Conservation (phyloP, 2,888 invertebrate genomes). For the Luperina testacea region DNA sequence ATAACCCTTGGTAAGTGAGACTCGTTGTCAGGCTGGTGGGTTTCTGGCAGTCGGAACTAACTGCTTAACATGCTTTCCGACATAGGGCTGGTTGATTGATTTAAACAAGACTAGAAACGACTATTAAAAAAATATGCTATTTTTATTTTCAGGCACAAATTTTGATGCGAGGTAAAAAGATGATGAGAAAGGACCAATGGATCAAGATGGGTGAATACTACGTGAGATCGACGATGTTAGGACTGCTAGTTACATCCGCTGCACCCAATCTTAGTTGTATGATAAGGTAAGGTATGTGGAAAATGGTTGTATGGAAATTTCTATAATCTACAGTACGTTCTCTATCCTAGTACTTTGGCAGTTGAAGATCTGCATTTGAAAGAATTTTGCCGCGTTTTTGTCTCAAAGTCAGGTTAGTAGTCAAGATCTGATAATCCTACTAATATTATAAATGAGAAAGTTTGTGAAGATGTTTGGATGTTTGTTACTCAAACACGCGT, state of each 20-base stretch:
- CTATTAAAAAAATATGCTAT: no score
- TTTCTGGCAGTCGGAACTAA: no score
- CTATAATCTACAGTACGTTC: no score
- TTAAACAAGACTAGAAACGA: background rate
- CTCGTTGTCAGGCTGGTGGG: background rate
- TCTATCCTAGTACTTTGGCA: no score
- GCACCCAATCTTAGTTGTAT: constrained; percentile 80
- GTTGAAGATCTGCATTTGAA: background rate
- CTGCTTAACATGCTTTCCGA: no score
- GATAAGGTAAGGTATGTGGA: constrained; percentile 83
- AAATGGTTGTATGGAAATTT: background rate
- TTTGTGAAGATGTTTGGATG: no score
- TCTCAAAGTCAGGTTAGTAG: background rate
- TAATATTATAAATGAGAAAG: no score
- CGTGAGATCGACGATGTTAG: constrained; percentile 83
- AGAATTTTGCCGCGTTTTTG: background rate
- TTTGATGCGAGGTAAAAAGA: constrained; percentile 85
- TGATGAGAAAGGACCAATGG: constrained; percentile 80
- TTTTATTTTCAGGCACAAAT: constrained; percentile 82
- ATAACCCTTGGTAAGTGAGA: background rate
- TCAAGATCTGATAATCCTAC: no score
- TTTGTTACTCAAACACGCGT: no score
- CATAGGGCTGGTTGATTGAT: no score
- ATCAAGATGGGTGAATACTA: constrained; percentile 84
- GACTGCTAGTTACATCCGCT: constrained; percentile 76